Evolutionary conservation across 2,113 vertebrate genomes (phyloP), one percentile per base, ranked within the genome.

Genomic region (Scomber colias): DNA sequence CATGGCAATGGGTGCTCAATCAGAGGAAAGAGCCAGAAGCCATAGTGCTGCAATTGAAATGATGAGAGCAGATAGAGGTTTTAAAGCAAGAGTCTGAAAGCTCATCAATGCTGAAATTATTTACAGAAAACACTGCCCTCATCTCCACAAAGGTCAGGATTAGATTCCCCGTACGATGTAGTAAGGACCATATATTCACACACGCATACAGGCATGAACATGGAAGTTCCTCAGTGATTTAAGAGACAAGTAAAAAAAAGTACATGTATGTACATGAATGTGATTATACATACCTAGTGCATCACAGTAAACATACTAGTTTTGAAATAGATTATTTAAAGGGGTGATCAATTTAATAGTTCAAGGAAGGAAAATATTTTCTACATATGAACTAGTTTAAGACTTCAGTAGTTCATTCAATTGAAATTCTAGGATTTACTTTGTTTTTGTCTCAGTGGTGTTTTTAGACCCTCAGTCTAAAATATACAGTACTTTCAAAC

Each of bases 1-100:
- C 95, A 97, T 97, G 95, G 95, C 82, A 55, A 97, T 96, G 78
- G 81, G 80, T 81, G 87, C 92, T 95, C 89, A 91, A 83, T 90
- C 88, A 83, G 87, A 83, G 88, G 85, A 87, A 88, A 84, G 81
- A 85, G 83, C 85, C 87, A 92, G 86, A 77, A 86, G 87, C 69
- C 64, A 87, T 73, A 45, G 75, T 49, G 24, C 60, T 75, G 76
- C 78, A 76, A 71, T 77, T 75, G 57, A 64, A 27, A 75, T 81
- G 49, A 81, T 69, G 53, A 66, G 48, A 79, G 30, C 62, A 71
- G 56, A 69, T 70, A 69, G 50, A 24, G 71, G 60, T 76, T 78
- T 46, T 31, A 82, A 50, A 51, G 68, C 60, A 12, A 73, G 17
- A 75, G 56, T 21, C 56, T 53, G 24, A 46, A 74, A 61, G 68